Conservation (phyloP, 2,888 invertebrate genomes). For the Luperina testacea region DNA sequence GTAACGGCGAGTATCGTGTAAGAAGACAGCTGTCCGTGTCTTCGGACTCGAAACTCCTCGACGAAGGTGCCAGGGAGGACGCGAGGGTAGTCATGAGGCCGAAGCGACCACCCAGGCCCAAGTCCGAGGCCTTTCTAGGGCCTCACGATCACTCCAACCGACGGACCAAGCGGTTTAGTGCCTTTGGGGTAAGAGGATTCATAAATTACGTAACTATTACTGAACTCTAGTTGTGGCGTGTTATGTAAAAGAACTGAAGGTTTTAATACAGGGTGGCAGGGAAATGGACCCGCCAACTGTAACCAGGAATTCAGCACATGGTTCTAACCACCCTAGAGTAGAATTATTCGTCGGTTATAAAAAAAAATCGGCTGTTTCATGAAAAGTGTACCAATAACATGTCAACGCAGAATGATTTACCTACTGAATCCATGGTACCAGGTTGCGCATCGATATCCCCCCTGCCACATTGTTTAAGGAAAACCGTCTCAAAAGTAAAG, state of each 20-base stretch:
- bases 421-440: background rate
- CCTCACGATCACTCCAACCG: conserved; percentile 93
- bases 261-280: background rate
- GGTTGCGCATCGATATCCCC: background rate
- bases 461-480: background rate
- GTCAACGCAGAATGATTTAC: background rate
- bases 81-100: conserved; percentile 96
- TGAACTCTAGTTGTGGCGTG: background rate
- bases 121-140: conserved; percentile 98
- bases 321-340: background rate
- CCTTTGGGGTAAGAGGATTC: conserved; percentile 95
- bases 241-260: conserved; percentile 1
- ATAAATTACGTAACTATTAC: conserved; percentile 4
- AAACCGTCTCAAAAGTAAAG: background rate
- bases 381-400: too few relatives aligned
- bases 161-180: conserved; percentile 98
- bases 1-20: conserved; percentile 94
- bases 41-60: conserved; percentile 97
- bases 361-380: too few relatives aligned
- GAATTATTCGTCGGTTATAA: background rate
- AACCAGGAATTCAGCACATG: background rate
- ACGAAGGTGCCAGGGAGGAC: conserved; percentile 97
- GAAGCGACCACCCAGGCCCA: conserved; percentile 97
- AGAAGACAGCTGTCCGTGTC: conserved; percentile 97
- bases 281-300: background rate